Conservation (phyloP, 2,797 vertebrate species). For the Trichosurus vulpecula region DNA sequence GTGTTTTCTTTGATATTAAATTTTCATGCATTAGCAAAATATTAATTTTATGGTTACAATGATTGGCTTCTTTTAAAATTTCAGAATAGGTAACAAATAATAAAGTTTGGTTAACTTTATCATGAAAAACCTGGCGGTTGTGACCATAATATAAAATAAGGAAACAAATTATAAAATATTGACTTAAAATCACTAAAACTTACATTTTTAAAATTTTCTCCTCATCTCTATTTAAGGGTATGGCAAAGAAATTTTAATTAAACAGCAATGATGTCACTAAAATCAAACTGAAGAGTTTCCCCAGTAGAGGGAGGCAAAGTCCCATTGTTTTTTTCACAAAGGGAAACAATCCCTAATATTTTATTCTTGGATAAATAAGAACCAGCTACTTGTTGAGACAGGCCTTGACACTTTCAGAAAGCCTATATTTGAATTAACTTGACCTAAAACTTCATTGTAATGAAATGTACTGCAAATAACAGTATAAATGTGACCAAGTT, state of each 20-base stretch:
- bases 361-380: constrained; percentile 49
- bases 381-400: constrained; percentile 40
- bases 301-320: constrained; percentile 85
- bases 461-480: neutral
- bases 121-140: neutral
- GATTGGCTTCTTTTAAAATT: neutral
- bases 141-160: neutral
- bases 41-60: neutral
- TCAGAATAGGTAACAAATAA: neutral
- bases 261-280: constrained; percentile 4
- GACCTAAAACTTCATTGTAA: constrained; percentile 11
- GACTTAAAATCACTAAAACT: neutral
- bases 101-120: neutral
- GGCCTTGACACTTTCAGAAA: neutral
- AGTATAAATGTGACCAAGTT: neutral
- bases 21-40: neutral
- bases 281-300: neutral
- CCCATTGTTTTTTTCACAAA: constrained; percentile 66
- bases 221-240: neutral
- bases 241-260: neutral
- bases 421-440: neutral
- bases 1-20: neutral
- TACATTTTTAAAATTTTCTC: neutral
- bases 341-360: neutral
- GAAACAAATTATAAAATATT: neutral